These are phyloP conservation scores for Casuarius casuarius DNA, from an alignment of 2,113 vertebrate genomes.

Conservation along the genomic window DNA sequence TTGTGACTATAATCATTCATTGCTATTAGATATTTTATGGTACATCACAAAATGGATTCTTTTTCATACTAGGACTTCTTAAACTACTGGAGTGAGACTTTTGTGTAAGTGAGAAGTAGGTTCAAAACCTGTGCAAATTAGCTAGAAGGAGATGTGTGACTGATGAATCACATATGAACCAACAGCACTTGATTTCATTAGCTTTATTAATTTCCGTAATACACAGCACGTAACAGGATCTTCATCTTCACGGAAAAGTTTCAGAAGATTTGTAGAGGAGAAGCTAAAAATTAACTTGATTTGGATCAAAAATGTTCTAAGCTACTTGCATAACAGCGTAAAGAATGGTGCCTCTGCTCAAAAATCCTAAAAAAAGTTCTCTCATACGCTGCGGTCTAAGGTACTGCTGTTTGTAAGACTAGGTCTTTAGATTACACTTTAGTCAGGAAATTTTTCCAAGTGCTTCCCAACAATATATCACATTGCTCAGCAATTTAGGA, in stretches of 20 bases:
- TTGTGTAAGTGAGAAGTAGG: slow-evolving; percentile 5
- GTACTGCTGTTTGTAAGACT: not conserved
- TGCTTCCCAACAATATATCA: slow-evolving; percentile 42
- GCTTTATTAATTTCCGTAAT: slow-evolving; percentile 35
- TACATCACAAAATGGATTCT: slow-evolving; percentile 53
- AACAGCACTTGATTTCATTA: slow-evolving; percentile 40
- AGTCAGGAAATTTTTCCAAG: slow-evolving; percentile 13
- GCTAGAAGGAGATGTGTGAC: slow-evolving; percentile 39
- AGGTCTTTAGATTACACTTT: slow-evolving; percentile 46
- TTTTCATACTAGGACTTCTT: not conserved
- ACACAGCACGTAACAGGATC: not conserved
- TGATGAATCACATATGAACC: slow-evolving; percentile 51
- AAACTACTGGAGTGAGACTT: slow-evolving; percentile 30
- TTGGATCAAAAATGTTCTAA: not conserved
- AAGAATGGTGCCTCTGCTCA: not conserved
- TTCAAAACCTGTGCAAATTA: slow-evolving; percentile 34
- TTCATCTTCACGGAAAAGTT: slow-evolving; percentile 5
- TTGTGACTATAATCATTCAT: not conserved
- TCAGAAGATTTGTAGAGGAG: not conserved
- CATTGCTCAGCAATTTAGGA: not conserved
- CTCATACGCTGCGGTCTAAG: not conserved
- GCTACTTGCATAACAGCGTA: not conserved
- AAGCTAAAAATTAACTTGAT: not conserved
- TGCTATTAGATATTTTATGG: slow-evolving; percentile 53
- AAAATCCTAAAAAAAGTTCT: not conserved